Conservation (phyloP, 2,888 invertebrate genomes). For the Cerastis rubricosa region DNA sequence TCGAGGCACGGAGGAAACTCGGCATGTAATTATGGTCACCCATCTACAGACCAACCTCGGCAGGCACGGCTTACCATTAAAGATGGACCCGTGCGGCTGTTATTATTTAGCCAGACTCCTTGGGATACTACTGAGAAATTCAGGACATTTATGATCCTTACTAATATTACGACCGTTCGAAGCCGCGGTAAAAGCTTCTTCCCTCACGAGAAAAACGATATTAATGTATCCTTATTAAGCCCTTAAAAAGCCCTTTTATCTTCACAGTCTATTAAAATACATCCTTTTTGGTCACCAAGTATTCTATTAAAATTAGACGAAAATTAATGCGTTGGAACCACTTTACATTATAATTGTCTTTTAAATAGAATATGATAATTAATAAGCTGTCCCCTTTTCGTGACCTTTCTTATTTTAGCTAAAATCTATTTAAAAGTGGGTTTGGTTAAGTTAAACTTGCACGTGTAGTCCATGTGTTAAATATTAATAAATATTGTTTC, state of each 20-base stretch:
- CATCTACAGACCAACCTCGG: too few relatives aligned
- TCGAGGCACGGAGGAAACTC: too few relatives aligned
- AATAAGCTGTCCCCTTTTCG: not conserved
- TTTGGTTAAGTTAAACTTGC: not conserved
- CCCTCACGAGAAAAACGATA: not conserved
- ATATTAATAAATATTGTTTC: too few relatives aligned
- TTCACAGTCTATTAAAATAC: not conserved
- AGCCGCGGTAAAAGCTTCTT: not conserved
- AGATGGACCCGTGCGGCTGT: too few relatives aligned
- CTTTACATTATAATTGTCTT: conserved; percentile 1
- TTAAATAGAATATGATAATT: not conserved
- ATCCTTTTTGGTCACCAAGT: not conserved
- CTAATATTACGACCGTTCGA: not conserved
- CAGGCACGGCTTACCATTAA: too few relatives aligned
- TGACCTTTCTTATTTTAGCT: not conserved
- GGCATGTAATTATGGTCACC: too few relatives aligned
- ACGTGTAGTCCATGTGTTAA: too few relatives aligned
- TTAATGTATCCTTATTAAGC: not conserved
- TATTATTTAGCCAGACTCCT: too few relatives aligned
- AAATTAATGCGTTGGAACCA: not conserved
- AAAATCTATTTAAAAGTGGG: not conserved
- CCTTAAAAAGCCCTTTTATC: not conserved
- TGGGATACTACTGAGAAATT: not conserved
- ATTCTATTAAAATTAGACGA: not conserved
- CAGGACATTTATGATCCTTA: not conserved